phyloP scores from a whole-genome alignment of 2,797 vertebrate species.

The Potorous gilbertii region DNA sequence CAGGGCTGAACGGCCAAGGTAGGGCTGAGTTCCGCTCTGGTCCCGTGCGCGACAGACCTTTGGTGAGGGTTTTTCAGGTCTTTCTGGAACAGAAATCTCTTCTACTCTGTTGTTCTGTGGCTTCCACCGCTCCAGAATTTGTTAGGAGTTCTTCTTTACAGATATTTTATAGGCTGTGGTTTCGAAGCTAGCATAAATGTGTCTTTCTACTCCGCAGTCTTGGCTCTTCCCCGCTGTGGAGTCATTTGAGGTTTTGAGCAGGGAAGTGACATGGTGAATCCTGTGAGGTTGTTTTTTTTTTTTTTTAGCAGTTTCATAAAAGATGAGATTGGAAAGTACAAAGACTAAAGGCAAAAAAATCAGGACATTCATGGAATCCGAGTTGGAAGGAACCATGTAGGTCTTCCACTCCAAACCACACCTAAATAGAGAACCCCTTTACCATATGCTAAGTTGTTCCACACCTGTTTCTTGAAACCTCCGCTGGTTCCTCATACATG shows the following conservation, averaged over 20 bases:
- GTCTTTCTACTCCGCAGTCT: no score
- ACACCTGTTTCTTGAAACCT: background rate
- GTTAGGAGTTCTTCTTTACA: no score
- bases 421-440: background rate
- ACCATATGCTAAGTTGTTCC: background rate
- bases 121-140: no score
- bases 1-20: no score
- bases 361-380: background rate
- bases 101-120: no score
- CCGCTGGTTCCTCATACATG: background rate
- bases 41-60: no score
- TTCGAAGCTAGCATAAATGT: no score
- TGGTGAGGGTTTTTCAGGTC: no score
- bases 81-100: no score
- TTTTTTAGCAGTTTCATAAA: background rate
- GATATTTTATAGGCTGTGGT: no score
- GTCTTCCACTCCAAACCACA: background rate
- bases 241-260: background rate
- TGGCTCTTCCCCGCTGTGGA: no score
- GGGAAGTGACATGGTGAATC: background rate
- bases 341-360: background rate
- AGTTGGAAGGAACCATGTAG: background rate
- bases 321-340: background rate
- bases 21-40: no score
- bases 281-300: background rate